Evolutionary conservation across 1,140 invertebrate genomes (phyloP).

Genomic region (Adoxophyes honmai): DNA sequence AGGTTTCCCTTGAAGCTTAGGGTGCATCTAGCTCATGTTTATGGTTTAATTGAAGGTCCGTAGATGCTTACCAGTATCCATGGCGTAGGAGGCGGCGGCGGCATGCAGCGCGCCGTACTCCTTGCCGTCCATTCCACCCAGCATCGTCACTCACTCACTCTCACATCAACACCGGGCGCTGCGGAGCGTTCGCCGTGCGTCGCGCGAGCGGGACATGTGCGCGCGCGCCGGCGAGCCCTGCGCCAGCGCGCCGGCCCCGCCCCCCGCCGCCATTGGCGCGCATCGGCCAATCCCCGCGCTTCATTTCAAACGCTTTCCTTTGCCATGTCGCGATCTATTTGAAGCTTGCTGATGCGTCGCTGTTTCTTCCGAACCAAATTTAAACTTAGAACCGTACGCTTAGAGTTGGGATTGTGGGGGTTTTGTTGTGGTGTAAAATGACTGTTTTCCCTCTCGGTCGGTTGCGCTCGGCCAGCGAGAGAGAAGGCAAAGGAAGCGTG

Average conservation of each 20-base stretch:
- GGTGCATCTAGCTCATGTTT: too few relatives aligned
- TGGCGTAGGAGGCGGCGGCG: slow-evolving; percentile 60
- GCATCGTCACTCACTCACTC: slow-evolving; percentile 57
- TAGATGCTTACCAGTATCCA: slow-evolving; percentile 60
- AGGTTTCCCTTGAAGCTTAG: too few relatives aligned
- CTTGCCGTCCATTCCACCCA: slow-evolving; percentile 68
- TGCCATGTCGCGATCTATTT: slow-evolving; percentile 69
- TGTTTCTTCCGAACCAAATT: slow-evolving; percentile 19
- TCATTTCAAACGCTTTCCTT: slow-evolving; percentile 68
- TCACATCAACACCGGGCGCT: slow-evolving; percentile 19
- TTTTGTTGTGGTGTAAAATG: slow-evolving; percentile 28
- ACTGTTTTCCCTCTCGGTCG: slow-evolving; percentile 68
- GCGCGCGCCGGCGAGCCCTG: slow-evolving; percentile 27
- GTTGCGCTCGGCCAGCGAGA: slow-evolving; percentile 59
- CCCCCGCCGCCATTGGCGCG: slow-evolving; percentile 61
- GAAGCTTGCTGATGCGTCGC: slow-evolving; percentile 61
- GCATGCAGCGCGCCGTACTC: slow-evolving; percentile 69
- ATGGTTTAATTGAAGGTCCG: too few relatives aligned
- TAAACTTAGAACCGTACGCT: slow-evolving; percentile 17
- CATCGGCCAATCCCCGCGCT: slow-evolving; percentile 65
- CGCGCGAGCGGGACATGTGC: slow-evolving; percentile 44
- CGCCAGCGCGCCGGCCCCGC: slow-evolving; percentile 34
- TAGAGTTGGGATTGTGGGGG: slow-evolving; percentile 22
- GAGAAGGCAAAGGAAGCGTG: slow-evolving; percentile 31
- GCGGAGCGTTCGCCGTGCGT: slow-evolving; percentile 35